These are phyloP conservation scores for Drosophila biarmipes DNA, from an alignment of 1,140 invertebrate genomes.

Conservation along the genomic window DNA sequence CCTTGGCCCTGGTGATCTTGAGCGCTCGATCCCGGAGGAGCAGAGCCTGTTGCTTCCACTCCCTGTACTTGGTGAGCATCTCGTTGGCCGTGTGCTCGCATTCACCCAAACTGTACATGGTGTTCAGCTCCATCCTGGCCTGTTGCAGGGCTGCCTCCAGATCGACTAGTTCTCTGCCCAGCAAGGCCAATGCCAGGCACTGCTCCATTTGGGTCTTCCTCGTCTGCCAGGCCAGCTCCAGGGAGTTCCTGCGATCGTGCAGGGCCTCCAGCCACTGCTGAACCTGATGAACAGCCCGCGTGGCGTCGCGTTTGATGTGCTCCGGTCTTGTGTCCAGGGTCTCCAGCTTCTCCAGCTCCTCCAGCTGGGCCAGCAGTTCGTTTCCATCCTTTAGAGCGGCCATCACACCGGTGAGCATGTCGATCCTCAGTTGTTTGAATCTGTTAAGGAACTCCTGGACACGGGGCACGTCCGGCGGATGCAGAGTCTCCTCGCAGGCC, in stretches of 20 bases:
- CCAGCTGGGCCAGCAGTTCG: constrained; percentile 89
- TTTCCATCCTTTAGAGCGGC: constrained; percentile 92
- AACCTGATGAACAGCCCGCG: constrained; percentile 88
- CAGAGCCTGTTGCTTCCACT: constrained; percentile 90
- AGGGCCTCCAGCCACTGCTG: constrained; percentile 91
- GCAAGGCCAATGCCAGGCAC: constrained; percentile 90
- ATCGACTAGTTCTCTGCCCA: constrained; percentile 90
- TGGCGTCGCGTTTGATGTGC: constrained; percentile 87
- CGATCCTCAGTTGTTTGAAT: constrained; percentile 88
- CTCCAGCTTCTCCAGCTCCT: constrained; percentile 88
- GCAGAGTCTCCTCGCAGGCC: constrained; percentile 87
- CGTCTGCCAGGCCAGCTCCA: constrained; percentile 91
- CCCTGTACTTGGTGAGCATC: constrained; percentile 89
- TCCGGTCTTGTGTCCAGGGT: constrained; percentile 91
- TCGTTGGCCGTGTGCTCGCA: constrained; percentile 89
- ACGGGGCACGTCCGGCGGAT: constrained; percentile 89
- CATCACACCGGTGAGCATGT: constrained; percentile 91
- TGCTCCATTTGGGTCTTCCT: constrained; percentile 90
- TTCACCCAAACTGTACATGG: constrained; percentile 86
- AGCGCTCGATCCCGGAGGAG: constrained; percentile 91
- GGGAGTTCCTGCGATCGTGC: constrained; percentile 90
- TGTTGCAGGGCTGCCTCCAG: constrained; percentile 87
- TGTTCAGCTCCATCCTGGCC: constrained; percentile 70
- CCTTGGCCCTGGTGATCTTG: constrained; percentile 91
- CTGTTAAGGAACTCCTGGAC: constrained; percentile 88